Evolutionary conservation across 2,113 vertebrate genomes (phyloP).

Genomic region (Archocentrus centrarchus): DNA sequence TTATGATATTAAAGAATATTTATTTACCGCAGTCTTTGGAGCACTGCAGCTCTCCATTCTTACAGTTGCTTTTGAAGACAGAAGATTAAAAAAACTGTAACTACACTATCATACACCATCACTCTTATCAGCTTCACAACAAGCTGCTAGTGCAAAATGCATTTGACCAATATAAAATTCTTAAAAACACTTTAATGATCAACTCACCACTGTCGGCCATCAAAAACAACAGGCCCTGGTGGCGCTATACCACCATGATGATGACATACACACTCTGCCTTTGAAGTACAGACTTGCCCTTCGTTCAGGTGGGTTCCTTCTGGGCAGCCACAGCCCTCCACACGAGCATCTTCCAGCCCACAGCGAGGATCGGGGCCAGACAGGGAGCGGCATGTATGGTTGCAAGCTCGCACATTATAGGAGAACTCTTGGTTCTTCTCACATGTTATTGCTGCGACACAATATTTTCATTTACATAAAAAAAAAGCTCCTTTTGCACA

Average conservation of each 20-base stretch:
- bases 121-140: background rate
- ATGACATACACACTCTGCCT: constrained; percentile 62
- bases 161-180: background rate
- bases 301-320: constrained; percentile 67
- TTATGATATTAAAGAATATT: background rate
- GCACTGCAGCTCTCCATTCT: constrained; percentile 72
- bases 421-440: constrained; percentile 71
- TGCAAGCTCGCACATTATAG: constrained; percentile 69
- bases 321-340: constrained; percentile 79
- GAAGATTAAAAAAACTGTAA: background rate
- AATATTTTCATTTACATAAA: background rate
- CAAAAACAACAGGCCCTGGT: constrained; percentile 61
- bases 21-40: constrained; percentile 68
- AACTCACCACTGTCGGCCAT: constrained; percentile 75
- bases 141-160: background rate
- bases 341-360: constrained; percentile 44
- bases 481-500: background rate
- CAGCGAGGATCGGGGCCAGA: constrained; percentile 70
- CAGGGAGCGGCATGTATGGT: constrained; percentile 73
- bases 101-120: background rate
- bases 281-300: constrained; percentile 51
- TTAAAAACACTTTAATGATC: background rate
- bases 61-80: constrained; percentile 69
- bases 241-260: constrained; percentile 10
- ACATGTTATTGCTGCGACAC: constrained; percentile 64